These are phyloP conservation scores for Eutolmus rufibarbis DNA, from an alignment of 2,888 invertebrate genomes.

Conservation along the genomic window DNA sequence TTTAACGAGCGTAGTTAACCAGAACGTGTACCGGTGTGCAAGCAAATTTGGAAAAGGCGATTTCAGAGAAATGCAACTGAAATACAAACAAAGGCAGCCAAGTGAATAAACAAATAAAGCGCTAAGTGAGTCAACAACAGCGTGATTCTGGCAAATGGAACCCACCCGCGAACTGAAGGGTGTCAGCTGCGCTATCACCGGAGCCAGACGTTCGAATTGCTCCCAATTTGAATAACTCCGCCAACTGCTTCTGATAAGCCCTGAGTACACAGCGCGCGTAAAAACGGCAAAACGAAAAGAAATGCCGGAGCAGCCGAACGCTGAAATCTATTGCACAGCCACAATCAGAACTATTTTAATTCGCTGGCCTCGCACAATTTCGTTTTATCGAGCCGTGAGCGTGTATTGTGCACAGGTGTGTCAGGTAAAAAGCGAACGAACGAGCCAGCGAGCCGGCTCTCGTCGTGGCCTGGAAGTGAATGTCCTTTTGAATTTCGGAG, in stretches of 20 bases:
- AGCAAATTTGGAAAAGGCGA: neutral
- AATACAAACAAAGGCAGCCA: neutral
- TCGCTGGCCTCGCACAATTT: neutral
- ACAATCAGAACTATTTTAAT: neutral
- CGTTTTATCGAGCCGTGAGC: neutral
- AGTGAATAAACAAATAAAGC: neutral
- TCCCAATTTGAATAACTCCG: neutral
- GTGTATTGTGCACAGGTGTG: neutral
- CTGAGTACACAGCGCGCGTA: neutral
- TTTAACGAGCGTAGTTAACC: neutral
- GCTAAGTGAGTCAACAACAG: neutral
- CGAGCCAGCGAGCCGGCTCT: neutral
- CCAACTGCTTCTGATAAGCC: neutral
- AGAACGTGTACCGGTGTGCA: neutral
- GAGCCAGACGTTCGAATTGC: neutral
- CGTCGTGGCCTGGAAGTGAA: neutral
- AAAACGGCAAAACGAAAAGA: neutral
- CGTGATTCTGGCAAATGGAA: neutral
- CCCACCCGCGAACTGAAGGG: neutral
- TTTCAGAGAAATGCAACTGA: neutral
- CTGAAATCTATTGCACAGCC: neutral
- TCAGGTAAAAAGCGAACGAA: neutral
- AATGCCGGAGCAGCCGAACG: neutral
- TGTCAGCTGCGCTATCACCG: neutral
- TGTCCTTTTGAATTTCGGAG: neutral